Evolutionary conservation across 2,888 invertebrate species (phyloP).

Genomic region (Nymphalis c-album): DNA sequence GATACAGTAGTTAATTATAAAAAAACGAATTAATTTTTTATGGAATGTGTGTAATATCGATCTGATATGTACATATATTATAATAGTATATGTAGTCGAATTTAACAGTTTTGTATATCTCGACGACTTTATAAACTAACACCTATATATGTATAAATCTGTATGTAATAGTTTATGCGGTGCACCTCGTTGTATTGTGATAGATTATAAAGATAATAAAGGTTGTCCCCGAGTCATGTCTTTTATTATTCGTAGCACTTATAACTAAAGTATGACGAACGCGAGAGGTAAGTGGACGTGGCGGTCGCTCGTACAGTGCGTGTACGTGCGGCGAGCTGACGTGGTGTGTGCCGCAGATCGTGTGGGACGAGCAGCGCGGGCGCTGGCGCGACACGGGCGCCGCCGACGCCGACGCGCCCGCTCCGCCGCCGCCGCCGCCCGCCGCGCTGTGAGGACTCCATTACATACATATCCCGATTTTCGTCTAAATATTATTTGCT

Average conservation of each 20-base stretch:
- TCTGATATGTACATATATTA: neutral
- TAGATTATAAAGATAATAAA: neutral
- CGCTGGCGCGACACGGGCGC: slow-evolving; percentile 93
- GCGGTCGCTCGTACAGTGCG: no score
- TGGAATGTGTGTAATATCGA: no score
- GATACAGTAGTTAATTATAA: no score
- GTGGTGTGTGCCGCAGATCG: slow-evolving; percentile 83
- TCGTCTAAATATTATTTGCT: no score
- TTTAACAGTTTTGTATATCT: neutral
- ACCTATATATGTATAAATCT: neutral
- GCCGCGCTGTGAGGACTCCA: slow-evolving; percentile 8
- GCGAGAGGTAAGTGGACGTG: neutral
- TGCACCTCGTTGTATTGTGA: neutral
- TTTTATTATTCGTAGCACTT: neutral
- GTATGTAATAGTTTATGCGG: neutral
- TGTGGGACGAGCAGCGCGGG: slow-evolving; percentile 94
- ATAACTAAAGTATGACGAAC: neutral
- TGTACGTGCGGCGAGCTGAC: neutral
- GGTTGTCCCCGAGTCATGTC: neutral
- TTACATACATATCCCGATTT: no score
- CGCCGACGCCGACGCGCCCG: slow-evolving; percentile 78
- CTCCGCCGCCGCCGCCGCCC: slow-evolving; percentile 60
- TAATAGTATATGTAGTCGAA: neutral
- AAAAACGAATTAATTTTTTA: no score
- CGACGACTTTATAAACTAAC: neutral